Base-by-base conservation (phyloP, 2,888 invertebrate species). In the Odontocerum albicorne region DNA sequence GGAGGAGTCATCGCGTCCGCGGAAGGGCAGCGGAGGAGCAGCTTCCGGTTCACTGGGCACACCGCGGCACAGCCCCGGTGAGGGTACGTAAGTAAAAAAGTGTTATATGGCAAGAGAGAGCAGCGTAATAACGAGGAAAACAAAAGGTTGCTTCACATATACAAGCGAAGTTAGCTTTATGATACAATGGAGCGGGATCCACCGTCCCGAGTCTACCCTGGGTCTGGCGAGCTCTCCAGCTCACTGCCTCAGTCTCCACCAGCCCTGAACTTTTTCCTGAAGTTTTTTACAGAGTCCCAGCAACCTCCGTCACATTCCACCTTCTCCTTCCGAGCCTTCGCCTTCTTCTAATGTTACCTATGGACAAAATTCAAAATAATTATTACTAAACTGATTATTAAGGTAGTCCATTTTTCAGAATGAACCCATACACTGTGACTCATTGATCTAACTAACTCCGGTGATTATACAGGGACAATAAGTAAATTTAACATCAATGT, bases 261-360 rank as follows among this genome's bases (percentile, higher is more conserved):
- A 90, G 77, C 86, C 88, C 81, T 90, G 90, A 80, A 89, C 86
- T 79, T 88, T 90, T 79, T 90, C 90, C 78, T 88, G 85, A 80
- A 92, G 84, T 85, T 90, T 91, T 82, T 87, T 89, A 81, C 88
- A 92, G 79, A 91, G 86, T 82, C 90, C 89, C 75, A 88, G 83
- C 80, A 91, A 86, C 87, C 90, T 90, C 90, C 90, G 91, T 92
- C 91, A 92, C 88, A 92, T 92, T 74, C 90, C 90, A 81, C 77
- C 75, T 63, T 76, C 80, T 10, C 73, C 79, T 60, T 79, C 81
- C 50, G 85, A 84, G 64, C 85, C 85, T 65, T 90, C 88, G 61
- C 90, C 90, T 71, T 92, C 92, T 73, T 94, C 93, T 68, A 93
- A 80, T 60, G 93, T 93, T 66, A 93, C 88, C 86, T 88, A 75